phyloP scores from a whole-genome alignment of 2,888 invertebrate species.

The Uloborus plumipes region DNA sequence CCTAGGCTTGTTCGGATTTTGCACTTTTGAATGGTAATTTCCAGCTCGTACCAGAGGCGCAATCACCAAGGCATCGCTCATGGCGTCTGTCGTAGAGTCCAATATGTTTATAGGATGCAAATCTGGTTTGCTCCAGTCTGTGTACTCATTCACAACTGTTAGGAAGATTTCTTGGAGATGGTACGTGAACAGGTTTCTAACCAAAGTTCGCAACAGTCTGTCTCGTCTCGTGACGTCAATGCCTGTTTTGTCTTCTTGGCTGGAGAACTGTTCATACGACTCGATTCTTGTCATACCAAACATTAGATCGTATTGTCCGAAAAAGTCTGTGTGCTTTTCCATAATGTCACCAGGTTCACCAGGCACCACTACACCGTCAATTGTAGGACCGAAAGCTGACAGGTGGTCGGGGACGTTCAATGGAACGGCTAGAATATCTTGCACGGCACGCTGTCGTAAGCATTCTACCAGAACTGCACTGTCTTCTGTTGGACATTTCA shows the following conservation, averaged over 20 bases:
- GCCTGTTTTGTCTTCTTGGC: slow-evolving; percentile 87
- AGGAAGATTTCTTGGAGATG: slow-evolving; percentile 76
- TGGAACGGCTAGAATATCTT: slow-evolving; percentile 83
- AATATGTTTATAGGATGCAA: slow-evolving; percentile 72
- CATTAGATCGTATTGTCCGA: slow-evolving; percentile 82
- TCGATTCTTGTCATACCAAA: slow-evolving; percentile 92
- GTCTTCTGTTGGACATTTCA: slow-evolving; percentile 76
- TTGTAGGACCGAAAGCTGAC: slow-evolving; percentile 93
- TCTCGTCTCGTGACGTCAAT: slow-evolving; percentile 78
- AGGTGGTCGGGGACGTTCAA: slow-evolving; percentile 81
- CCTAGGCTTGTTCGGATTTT: slow-evolving; percentile 72
- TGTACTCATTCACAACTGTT: slow-evolving; percentile 95
- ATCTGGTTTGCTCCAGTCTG: slow-evolving; percentile 89
- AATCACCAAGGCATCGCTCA: slow-evolving; percentile 92
- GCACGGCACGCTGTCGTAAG: slow-evolving; percentile 82
- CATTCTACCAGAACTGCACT: slow-evolving; percentile 84
- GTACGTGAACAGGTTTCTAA: slow-evolving; percentile 88
- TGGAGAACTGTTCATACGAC: slow-evolving; percentile 90
- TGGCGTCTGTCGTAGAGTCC: slow-evolving; percentile 83
- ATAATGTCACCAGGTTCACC: slow-evolving; percentile 76
- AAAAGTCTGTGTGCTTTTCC: slow-evolving; percentile 75
- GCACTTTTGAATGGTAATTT: slow-evolving; percentile 89
- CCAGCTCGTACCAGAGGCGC: slow-evolving; percentile 91
- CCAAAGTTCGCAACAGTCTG: slow-evolving; percentile 77
- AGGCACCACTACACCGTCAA: slow-evolving; percentile 81